Evolutionary conservation across 92 coral and sea anemone genomes (phyloP), one percentile per base, ranked within the genome.

Genomic region (Umimayanthus chanpuru): DNA sequence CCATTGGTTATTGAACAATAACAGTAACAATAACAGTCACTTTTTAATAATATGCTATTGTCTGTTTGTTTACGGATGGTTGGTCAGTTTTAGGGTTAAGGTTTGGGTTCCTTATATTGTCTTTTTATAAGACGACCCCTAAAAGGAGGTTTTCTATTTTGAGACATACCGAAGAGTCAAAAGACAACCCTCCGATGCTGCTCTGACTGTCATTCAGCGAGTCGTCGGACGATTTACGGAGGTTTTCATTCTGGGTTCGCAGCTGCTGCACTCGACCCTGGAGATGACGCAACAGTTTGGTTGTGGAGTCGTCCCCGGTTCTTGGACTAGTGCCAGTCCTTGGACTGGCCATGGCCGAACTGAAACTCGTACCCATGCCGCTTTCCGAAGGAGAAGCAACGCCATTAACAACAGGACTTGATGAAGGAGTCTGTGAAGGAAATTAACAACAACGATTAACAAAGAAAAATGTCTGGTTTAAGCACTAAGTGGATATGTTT

Each of bases 231-330:
- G 97, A 90, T 66, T 91, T 94, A 44, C 98, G 92, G 12, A 97
- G 90, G 83, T 92, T 97, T 32, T 97, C 99, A 77, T 97, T 97
- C 87, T 97, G 98, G 16, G 96, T 94, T 30, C 99, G 96, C 88
- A 97, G 91, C 85, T 95, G 98, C 79, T 97, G 95, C 14, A 97
- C 99, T 43, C 98, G 88, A 86, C 98, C 99, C 91, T 97, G 99
- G 74, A 97, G 90, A 87, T 97, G 99, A 89, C 98, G 98, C 83
- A 97, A 92, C 25, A 97, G 90, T 68, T 94, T 90, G 18, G 99
- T 92, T 41, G 98, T 94, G 81, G 93, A 90, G 75, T 74, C 82
- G 82, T 95, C 98, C 25, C 94, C 94, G 44, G 77, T 83, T 68
- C 43, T 83, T n/a, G 87, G 87, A 16, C 87, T 83, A 28, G 64